phyloP scores from a whole-genome alignment of 2,888 invertebrate species.

The Malachius bipustulatus region DNA sequence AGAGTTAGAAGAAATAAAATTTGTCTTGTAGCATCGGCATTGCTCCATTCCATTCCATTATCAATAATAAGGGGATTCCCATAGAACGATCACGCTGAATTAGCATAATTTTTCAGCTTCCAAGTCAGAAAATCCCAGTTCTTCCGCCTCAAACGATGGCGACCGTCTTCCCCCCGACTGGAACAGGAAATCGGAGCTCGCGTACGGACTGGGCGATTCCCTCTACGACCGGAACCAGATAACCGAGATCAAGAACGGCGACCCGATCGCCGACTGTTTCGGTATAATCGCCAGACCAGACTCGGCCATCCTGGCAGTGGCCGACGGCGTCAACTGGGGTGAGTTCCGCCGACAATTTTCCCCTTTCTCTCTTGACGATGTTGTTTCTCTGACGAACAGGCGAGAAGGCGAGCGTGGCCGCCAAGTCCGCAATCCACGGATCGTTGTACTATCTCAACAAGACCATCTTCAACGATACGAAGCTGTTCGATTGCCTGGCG shows the following conservation, averaged over 20 bases:
- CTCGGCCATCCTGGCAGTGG: constrained; percentile 66
- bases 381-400: constrained; percentile 30
- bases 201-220: constrained; percentile 62
- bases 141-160: too few species aligned
- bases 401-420: constrained; percentile 70
- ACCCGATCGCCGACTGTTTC: constrained; percentile 81
- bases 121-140: too few species aligned
- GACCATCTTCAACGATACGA: constrained; percentile 44
- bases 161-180: constrained; percentile 38
- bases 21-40: too few species aligned
- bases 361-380: constrained; percentile 4
- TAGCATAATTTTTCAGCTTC: too few species aligned
- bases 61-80: too few species aligned
- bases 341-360: too few species aligned
- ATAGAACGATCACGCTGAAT: too few species aligned
- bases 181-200: constrained; percentile 44
- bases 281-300: constrained; percentile 61
- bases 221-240: constrained; percentile 75
- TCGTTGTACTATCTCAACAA: constrained; percentile 72
- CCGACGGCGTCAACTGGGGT: constrained; percentile 90
- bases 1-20: too few species aligned
- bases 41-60: too few species aligned
- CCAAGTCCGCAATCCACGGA: constrained; percentile 77
- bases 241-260: constrained; percentile 56
- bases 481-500: constrained; percentile 32